Percentiles rank a stretch among this genome's conserved stretches.
phyloP scores from a whole-genome alignment of 2,113 vertebrate genomes.

The Seriola quinqueradiata region DNA sequence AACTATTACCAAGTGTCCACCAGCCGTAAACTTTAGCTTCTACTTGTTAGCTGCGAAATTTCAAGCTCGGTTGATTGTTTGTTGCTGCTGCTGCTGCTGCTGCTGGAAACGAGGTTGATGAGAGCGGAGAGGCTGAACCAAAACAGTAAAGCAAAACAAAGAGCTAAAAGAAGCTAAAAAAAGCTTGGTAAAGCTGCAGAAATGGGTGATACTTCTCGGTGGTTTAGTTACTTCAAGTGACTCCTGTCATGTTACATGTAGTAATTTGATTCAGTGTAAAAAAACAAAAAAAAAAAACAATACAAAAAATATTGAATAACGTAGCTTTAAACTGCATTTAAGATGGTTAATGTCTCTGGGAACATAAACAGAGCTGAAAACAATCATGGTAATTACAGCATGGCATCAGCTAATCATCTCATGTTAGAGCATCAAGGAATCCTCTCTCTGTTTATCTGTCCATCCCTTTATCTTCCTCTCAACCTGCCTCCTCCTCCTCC shows the following conservation, averaged over 20 bases:
- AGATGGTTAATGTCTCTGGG: not conserved
- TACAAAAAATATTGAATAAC: too few relatives aligned
- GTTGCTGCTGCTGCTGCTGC: too few relatives aligned
- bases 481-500: too few relatives aligned
- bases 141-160: not conserved
- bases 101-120: too few relatives aligned
- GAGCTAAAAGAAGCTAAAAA: not conserved
- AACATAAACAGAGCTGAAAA: not conserved
- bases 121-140: too few relatives aligned
- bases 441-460: not conserved
- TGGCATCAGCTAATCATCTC: slow-evolving; percentile 21
- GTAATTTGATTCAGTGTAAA: not conserved
- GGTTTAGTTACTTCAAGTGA: too few relatives aligned
- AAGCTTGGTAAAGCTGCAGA: not conserved
- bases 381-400: not conserved
- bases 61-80: too few relatives aligned
- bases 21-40: too few relatives aligned
- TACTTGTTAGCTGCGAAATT: too few relatives aligned
- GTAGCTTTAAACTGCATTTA: not conserved
- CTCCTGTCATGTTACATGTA: not conserved
- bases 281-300: too few relatives aligned
- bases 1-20: too few relatives aligned
- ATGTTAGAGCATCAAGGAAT: not conserved
- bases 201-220: not conserved
- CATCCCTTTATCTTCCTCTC: not conserved